A percentile compares a stretch with the other conserved stretches of the same genome.
phyloP scores from a whole-genome alignment of 2,797 vertebrate genomes.

The Tenualosa ilisha region DNA sequence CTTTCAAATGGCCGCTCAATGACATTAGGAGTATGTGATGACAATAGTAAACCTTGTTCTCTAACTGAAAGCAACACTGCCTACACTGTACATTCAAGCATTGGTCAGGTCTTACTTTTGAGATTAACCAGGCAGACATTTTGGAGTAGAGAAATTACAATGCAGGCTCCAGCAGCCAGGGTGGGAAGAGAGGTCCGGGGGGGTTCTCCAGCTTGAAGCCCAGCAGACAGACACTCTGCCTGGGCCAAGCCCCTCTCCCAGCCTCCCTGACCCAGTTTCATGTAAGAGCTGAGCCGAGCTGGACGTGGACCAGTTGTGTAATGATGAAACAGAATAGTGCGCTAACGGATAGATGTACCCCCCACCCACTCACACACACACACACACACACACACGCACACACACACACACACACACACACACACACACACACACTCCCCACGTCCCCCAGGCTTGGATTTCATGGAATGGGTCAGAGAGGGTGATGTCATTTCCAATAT shows the following conservation, averaged over 20 bases:
- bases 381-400: not conserved
- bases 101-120: not conserved
- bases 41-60: not conserved
- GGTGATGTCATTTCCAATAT: not conserved
- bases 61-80: not conserved
- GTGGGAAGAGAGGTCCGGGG: not conserved
- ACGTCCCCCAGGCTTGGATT: not conserved
- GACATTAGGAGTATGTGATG: no score
- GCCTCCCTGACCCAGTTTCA: slow-evolving; percentile 1
- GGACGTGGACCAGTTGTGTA: not conserved
- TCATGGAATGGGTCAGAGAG: slow-evolving; percentile 1
- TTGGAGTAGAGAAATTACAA: not conserved
- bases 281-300: not conserved
- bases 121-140: not conserved
- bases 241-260: not conserved
- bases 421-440: not conserved
- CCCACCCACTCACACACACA: not conserved
- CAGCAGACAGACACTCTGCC: not conserved
- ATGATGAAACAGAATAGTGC: slow-evolving; percentile 12
- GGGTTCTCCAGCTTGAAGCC: not conserved
- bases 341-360: not conserved
- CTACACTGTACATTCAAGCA: not conserved
- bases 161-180: not conserved
- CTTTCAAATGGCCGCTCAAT: no score
- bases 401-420: not conserved